Evolutionary conservation across 1,140 invertebrate species (phyloP).

Genomic region (Triops longicaudatus): DNA sequence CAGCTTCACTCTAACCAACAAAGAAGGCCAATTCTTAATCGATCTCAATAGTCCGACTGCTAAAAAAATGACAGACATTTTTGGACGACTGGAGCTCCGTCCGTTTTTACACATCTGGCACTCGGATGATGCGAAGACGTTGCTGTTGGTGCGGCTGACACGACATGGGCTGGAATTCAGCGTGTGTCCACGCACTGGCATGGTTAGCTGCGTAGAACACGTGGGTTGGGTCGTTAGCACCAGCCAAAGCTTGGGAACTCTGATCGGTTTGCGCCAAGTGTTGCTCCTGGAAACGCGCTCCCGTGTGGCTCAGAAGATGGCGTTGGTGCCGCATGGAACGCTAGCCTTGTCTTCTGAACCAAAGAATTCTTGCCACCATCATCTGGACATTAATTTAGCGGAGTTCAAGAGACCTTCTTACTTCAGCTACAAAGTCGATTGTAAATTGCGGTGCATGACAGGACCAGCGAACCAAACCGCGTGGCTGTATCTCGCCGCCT

Average conservation of each 20-base stretch:
- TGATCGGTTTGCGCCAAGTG: background rate
- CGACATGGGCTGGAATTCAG: background rate
- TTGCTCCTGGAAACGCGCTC: background rate
- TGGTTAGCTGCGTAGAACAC: background rate
- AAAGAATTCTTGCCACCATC: background rate
- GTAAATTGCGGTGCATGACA: background rate
- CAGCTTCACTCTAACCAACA: background rate
- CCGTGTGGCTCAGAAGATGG: background rate
- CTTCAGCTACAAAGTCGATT: conserved; percentile 20
- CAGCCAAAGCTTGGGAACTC: background rate
- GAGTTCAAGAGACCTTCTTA: background rate
- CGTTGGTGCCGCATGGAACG: background rate
- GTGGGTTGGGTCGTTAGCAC: background rate
- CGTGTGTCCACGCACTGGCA: background rate
- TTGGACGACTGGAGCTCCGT: background rate
- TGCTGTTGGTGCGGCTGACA: background rate
- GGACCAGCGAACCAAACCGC: background rate
- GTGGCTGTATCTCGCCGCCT: conserved; percentile 24
- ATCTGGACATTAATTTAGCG: background rate
- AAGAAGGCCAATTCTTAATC: background rate
- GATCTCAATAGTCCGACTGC: background rate
- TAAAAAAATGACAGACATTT: background rate
- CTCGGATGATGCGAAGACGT: background rate
- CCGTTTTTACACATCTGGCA: background rate
- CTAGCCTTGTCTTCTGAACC: background rate